Conservation (phyloP, 2,888 invertebrate species). For the Tetanocera ferruginea region DNA sequence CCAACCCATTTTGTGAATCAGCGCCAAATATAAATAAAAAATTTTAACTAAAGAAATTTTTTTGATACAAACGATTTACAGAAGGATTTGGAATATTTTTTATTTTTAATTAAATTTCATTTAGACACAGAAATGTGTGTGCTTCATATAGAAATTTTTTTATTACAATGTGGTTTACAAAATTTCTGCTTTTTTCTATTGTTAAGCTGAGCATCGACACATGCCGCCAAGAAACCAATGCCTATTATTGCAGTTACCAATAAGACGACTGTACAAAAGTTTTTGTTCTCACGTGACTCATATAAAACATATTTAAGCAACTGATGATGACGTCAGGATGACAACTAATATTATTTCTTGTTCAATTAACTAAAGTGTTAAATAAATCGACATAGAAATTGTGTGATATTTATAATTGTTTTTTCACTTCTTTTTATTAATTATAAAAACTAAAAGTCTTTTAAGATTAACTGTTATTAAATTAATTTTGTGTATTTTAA, state of each 20-base stretch:
- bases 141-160: slow-evolving; percentile 5
- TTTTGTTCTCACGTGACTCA: slow-evolving; percentile 30
- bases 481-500: background rate
- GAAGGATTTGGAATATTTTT: slow-evolving; percentile 57
- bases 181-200: slow-evolving; percentile 35
- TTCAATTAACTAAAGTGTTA: too few relatives aligned
- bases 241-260: slow-evolving; percentile 67
- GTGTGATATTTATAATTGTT: too few relatives aligned
- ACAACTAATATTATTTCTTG: slow-evolving; percentile 42
- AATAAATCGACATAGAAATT: too few relatives aligned
- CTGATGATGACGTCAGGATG: background rate
- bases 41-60: background rate
- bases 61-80: slow-evolving; percentile 59
- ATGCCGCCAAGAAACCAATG: slow-evolving; percentile 85
- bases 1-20: background rate
- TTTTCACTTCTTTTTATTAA: too few relatives aligned
- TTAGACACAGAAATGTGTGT: slow-evolving; percentile 33
- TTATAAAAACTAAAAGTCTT: too few relatives aligned
- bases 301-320: slow-evolving; percentile 2
- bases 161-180: slow-evolving; percentile 4
- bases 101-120: slow-evolving; percentile 12
- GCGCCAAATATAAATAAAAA: slow-evolving; percentile 14
- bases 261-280: slow-evolving; percentile 36
- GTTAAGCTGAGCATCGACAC: slow-evolving; percentile 67
- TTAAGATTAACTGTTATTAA: too few relatives aligned